A percentile compares a stretch with the other conserved stretches of the same genome.
phyloP scores from a whole-genome alignment of 2,113 vertebrate genomes.

The Sterrhoptilus dennistouni region DNA sequence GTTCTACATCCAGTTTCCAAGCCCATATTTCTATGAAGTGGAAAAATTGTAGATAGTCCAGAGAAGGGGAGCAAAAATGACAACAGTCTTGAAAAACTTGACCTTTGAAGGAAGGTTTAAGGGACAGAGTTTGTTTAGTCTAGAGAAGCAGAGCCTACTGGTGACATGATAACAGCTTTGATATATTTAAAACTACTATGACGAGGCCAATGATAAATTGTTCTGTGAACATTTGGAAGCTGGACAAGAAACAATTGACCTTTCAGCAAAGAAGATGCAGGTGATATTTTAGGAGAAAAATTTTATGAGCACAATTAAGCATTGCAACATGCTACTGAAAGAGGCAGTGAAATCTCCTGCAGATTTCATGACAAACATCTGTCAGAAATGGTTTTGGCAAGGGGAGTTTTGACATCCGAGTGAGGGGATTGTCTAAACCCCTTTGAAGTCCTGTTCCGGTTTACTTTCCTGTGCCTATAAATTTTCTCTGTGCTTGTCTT shows the following conservation, averaged over 20 bases:
- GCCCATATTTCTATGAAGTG: background rate
- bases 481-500: background rate
- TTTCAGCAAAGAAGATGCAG: constrained; percentile 9
- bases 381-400: background rate
- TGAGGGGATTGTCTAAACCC: background rate
- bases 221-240: background rate
- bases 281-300: background rate
- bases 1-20: background rate
- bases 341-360: background rate
- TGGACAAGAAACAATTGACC: background rate
- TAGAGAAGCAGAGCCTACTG: background rate
- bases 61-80: background rate
- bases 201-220: background rate
- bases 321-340: background rate
- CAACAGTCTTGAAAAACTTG: background rate
- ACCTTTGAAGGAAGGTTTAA: background rate
- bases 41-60: background rate
- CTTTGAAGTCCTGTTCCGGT: background rate
- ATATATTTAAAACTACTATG: background rate
- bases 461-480: constrained; percentile 9
- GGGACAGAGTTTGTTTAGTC: constrained; percentile 31
- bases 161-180: background rate
- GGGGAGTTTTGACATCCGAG: background rate
- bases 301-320: background rate
- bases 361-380: constrained; percentile 7